Evolutionary conservation across 2,888 invertebrate species (phyloP).

Genomic region (Pegoplata infirma): DNA sequence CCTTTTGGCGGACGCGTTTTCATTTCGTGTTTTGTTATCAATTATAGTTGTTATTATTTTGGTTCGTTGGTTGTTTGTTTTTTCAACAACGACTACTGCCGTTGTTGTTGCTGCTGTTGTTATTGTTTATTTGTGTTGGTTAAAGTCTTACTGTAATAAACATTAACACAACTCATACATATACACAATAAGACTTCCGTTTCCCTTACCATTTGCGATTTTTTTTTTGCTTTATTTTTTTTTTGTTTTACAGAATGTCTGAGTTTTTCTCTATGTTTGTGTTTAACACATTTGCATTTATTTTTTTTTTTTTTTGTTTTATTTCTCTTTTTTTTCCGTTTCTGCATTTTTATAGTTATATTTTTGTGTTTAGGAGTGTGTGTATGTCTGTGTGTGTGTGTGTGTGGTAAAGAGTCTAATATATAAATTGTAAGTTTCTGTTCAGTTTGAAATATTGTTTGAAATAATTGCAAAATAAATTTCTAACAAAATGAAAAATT

Average conservation of each 20-base stretch:
- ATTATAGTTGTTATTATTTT: slow-evolving; percentile 59
- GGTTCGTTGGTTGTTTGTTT: slow-evolving; percentile 33
- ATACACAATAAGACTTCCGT: neutral
- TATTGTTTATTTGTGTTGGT: slow-evolving; percentile 20
- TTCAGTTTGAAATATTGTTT: slow-evolving; percentile 52
- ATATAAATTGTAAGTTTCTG: slow-evolving; percentile 23
- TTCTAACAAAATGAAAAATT: slow-evolving; percentile 54
- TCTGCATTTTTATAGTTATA: neutral
- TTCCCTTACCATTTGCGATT: neutral
- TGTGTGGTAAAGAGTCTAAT: neutral
- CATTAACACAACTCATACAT: slow-evolving; percentile 1
- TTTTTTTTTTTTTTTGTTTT: neutral
- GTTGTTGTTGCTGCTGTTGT: neutral
- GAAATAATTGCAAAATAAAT: slow-evolving; percentile 57
- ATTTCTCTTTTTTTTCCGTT: neutral
- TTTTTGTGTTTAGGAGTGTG: neutral
- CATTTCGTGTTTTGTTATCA: slow-evolving; percentile 59
- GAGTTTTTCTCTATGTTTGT: neutral
- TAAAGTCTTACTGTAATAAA: slow-evolving; percentile 20
- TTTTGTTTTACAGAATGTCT: neutral
- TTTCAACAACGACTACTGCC: too few species aligned
- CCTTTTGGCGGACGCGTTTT: slow-evolving; percentile 45
- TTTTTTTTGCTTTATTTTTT: neutral
- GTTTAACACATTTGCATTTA: neutral
- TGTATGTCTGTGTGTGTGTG: neutral